Base-by-base conservation (phyloP, 1,140 invertebrate species). In the Rhopalosiphum padi region DNA sequence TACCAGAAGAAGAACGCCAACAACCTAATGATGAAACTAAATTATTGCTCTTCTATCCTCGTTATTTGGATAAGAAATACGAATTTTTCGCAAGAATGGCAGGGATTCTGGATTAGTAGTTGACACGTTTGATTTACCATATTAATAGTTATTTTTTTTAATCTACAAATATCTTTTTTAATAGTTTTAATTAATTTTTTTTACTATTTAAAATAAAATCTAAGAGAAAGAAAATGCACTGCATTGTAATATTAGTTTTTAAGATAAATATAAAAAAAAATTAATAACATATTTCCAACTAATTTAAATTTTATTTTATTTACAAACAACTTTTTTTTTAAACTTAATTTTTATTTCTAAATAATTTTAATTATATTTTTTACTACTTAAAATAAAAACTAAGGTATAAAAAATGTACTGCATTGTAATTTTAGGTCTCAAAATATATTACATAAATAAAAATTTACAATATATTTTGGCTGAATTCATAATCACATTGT, bases 1-100 rank as follows among this genome's bases (percentile, higher is more conserved):
- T 93, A 51, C 82, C 91, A 22, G 91, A 93, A 93, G 2, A 55
- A 51, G 91, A 93, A 41, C 77, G 77, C 5, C 30, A 55, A 43
- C 91, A 93, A 43, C 91, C 91, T 53, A 41, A 18, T 41, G 43
- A 25, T 86, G 48, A 86, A 9, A 15, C 82, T 46, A 43, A 37
- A 6, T 48, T 48, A 18, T 15, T 48, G 37, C 37, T 1, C 1
- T 37, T 37, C 2, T 37, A 37, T 37, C 37, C 37, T 37, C 37
- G 37, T 37, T 48, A 18, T 18, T 48, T 48, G 15, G 18, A 48
- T 46, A 46, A 1, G 37, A 2, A 46, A 46, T 5, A 8, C n/a
- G n/a, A n/a, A n/a, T n/a, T n/a, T n/a, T n/a, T n/a, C n/a, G n/a
- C n/a, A n/a, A n/a, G n/a, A n/a, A n/a, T n/a, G 51, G 91, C 85